Evolutionary conservation across 1,140 invertebrate species (phyloP), one percentile per base, ranked within the genome.

Genomic region (Lasioglossum baleicum): DNA sequence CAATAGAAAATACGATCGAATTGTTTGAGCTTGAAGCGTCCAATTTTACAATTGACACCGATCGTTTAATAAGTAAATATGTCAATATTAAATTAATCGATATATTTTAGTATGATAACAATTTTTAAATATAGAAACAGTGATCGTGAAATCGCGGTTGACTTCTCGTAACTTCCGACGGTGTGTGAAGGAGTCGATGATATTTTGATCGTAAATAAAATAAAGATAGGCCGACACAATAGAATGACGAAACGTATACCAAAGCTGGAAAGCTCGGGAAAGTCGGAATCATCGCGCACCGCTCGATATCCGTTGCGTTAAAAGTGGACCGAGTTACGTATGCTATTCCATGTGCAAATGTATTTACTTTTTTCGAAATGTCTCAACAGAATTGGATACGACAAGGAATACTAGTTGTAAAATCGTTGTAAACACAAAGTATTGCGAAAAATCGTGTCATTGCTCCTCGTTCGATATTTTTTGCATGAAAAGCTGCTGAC

Each of bases 401-500:
- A 35, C 15, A 40, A 65, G 31, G 61, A 10, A 51, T 31, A 8
- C 8, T 56, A 48, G 31, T 4, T 0, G 35, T 6, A 10, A 56
- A 64, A 31, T n/a, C 7, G 5, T 3, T 56, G 51, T 64, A 42
- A 75, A 61, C n/a, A 42, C 74, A 84, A 64, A 80, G 74, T 87
- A 67, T 84, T 84, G 75, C 73, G 84, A 83, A 89, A 86, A 89
- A 84, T 87, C 85, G 77, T 88, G 82, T 89, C 87, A 85, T 88
- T 82, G 48, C 77, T 89, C 82, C 82, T 85, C 89, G 89, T 88
- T 91, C 87, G 83, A 91, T 92, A 91, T 88, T 91, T 88, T 73
- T 86, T 65, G 80, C 80, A 66, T 63, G 70, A 85, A 90, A 91
- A 90, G 89, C 85, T 91, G 87, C 88, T 90, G 90, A 89, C 88